Conservation (phyloP, 2,888 invertebrate genomes). For the Formica aserva region DNA sequence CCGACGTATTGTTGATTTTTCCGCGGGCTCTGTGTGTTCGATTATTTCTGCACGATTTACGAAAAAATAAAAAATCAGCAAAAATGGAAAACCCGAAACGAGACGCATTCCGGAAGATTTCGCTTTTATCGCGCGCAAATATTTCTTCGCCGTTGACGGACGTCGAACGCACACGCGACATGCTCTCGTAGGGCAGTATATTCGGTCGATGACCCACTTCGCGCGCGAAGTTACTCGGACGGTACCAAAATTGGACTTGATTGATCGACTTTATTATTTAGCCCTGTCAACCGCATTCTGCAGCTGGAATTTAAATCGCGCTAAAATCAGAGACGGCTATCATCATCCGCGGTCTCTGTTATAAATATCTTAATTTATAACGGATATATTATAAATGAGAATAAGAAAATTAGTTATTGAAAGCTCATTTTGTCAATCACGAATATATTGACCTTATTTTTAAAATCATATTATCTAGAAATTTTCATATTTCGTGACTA, state of each 20-base stretch:
- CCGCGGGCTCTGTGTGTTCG: conserved; percentile 10
- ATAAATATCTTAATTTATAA: conserved; percentile 43
- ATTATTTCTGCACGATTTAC: conserved; percentile 19
- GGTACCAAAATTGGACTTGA: conserved; percentile 55
- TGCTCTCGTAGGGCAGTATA: conserved; percentile 39
- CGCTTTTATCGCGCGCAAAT: conserved; percentile 52
- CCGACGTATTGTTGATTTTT: conserved; percentile 37
- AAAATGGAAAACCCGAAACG: conserved; percentile 30
- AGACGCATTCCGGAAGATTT: conserved; percentile 57
- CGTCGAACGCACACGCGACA: conserved; percentile 56
- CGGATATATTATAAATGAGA: neutral
- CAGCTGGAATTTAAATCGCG: conserved; percentile 48
- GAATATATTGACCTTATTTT: neutral
- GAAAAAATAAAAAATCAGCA: conserved; percentile 32
- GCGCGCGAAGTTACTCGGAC: conserved; percentile 55
- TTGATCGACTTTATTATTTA: conserved; percentile 57
- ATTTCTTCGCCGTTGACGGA: conserved; percentile 51
- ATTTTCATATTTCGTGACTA: neutral
- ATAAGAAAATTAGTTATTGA: neutral
- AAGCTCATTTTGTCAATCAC: neutral
- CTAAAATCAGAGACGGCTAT: conserved; percentile 34
- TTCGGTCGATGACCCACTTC: conserved; percentile 60
- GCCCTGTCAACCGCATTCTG: conserved; percentile 53
- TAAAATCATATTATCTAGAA: conserved; percentile 3
- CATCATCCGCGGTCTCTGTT: conserved; percentile 19